Base-by-base conservation (phyloP, 2,113 vertebrate genomes). In the Thalassoma bifasciatum region DNA sequence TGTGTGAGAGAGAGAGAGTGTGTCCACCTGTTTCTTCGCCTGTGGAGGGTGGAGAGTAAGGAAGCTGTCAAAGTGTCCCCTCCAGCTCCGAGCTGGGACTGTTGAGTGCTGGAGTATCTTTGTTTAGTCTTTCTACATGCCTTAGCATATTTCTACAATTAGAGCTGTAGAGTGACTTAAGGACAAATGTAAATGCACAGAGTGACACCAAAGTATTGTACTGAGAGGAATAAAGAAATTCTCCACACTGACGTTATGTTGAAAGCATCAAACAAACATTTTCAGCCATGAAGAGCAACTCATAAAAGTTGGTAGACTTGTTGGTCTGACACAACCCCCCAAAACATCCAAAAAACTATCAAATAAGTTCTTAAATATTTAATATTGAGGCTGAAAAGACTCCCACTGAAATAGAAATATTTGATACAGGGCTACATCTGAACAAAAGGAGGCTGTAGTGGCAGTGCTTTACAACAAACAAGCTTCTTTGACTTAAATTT, bases 11-110 rank as follows among this genome's bases (percentile, higher is more conserved):
- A 68, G 54, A 63, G 46, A 46, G 26, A 70, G 65, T 72, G 49
- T 40, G 26, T 71, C 68, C 62, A 79, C 64, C 80, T 79, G 83
- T 79, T 83, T 81, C 44, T 42, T 57, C 56, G 83, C 64, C 70
- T 65, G 56, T 66, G 54, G 82, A 88, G 70, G 68, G 74, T 67
- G 37, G 75, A 19, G 42, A 74, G 38, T 73, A 69, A 85, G 82
- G 79, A 77, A 85, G 80, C 79, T 84, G 84, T 87, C 76, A 88
- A 73, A 82, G 84, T 76, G 84, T 67, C 67, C 84, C 84, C 86
- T 86, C 70, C 64, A 85, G 81, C 77, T 78, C 69, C 23, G 53
- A 50, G 72, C 75, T 23, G 38, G 80, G 62, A 75, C 60, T 56
- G 76, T 30, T 67, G 54, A 80, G 66, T 68, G 62, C 67, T 67